phyloP scores from a whole-genome alignment of 92 coral and sea anemone genomes.

The Heteractis magnifica region DNA sequence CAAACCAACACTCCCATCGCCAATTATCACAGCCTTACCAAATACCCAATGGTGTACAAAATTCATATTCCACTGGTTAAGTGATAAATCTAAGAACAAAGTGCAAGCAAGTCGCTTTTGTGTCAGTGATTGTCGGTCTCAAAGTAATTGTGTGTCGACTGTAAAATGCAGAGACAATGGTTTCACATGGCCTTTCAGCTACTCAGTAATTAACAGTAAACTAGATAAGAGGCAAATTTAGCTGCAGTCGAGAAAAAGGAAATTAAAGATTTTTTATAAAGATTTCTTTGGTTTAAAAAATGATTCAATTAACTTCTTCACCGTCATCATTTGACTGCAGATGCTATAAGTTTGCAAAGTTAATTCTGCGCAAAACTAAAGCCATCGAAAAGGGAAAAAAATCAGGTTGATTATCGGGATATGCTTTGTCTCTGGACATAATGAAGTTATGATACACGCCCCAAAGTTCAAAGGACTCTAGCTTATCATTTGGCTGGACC shows the following conservation, averaged over 20 bases:
- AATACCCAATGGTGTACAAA: slow-evolving; percentile 5
- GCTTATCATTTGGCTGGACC: slow-evolving; percentile 28
- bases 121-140: slow-evolving; percentile 30
- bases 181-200: slow-evolving; percentile 38
- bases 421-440: slow-evolving; percentile 17
- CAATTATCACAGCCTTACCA: slow-evolving; percentile 28
- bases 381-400: slow-evolving; percentile 17
- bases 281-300: slow-evolving; percentile 29
- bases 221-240: slow-evolving; percentile 19
- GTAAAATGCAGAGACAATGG: slow-evolving; percentile 16
- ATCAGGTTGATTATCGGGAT: slow-evolving; percentile 14
- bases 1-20: not conserved
- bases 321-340: slow-evolving; percentile 18
- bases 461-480: slow-evolving; percentile 35
- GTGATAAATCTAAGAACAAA: not conserved
- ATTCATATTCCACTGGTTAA: slow-evolving; percentile 13
- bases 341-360: slow-evolving; percentile 30
- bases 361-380: slow-evolving; percentile 20
- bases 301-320: slow-evolving; percentile 34
- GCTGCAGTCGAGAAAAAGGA: slow-evolving; percentile 25
- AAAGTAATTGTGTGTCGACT: slow-evolving; percentile 34
- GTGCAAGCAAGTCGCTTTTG: slow-evolving; percentile 25
- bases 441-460: slow-evolving; percentile 35
- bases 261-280: slow-evolving; percentile 15
- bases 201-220: slow-evolving; percentile 37